These are phyloP conservation scores for Aspidoscelis tigris DNA, from an alignment of 2,113 vertebrate genomes.

Conservation along the genomic window DNA sequence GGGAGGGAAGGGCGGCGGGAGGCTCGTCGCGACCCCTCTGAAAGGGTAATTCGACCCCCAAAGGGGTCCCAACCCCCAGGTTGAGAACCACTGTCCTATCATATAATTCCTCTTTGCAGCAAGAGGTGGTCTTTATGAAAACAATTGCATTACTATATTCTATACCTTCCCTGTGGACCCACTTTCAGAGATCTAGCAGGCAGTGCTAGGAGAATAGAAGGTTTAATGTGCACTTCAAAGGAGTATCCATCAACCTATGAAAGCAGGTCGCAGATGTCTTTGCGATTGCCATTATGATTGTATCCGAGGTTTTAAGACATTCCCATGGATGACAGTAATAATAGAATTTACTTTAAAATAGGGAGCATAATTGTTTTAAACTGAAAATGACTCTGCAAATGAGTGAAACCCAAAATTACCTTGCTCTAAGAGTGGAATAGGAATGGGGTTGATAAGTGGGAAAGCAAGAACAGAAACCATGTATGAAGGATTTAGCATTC, in stretches of 20 bases:
- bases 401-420: no score
- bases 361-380: no score
- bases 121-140: background rate
- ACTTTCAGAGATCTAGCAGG: background rate
- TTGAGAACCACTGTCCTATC: background rate
- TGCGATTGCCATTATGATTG: background rate
- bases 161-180: background rate
- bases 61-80: no score
- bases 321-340: background rate
- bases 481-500: no score
- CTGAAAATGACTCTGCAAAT: no score
- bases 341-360: background rate
- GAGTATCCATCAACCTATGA: background rate
- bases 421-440: no score
- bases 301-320: background rate
- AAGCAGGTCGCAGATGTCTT: background rate
- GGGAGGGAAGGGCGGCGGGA: no score
- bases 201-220: background rate
- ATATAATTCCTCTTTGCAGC: background rate
- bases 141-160: background rate
- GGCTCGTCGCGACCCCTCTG: no score
- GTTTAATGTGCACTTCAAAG: accelerated
- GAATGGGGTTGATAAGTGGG: no score
- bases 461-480: no score
- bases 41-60: no score